These are phyloP conservation scores for Sander vitreus DNA, from an alignment of 2,113 vertebrate species.

Conservation along the genomic window DNA sequence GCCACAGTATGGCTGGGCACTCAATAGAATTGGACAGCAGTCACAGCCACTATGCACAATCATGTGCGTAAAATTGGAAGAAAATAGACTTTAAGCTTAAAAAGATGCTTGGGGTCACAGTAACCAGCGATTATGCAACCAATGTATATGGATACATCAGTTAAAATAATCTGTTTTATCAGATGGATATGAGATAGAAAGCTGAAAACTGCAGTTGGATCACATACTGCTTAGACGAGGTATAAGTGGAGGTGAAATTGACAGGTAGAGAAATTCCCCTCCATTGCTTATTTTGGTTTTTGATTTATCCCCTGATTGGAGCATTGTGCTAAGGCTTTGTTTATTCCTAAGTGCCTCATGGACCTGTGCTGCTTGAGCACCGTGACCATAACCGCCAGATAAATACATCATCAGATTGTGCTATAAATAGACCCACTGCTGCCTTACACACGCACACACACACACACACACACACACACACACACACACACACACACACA, in stretches of 20 bases:
- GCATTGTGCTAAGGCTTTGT: slow-evolving; percentile 41
- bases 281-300: slow-evolving; percentile 18
- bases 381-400: slow-evolving; percentile 54
- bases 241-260: slow-evolving; percentile 22
- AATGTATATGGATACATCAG: background rate
- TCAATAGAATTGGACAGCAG: background rate
- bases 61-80: background rate
- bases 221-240: background rate
- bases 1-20: background rate
- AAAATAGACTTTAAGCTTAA: background rate
- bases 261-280: slow-evolving; percentile 26
- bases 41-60: background rate
- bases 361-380: slow-evolving; percentile 43
- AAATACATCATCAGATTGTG: slow-evolving; percentile 55
- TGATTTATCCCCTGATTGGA: slow-evolving; percentile 44
- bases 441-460: slow-evolving; percentile 9
- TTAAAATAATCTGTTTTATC: background rate
- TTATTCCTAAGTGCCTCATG: slow-evolving; percentile 40
- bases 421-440: slow-evolving; percentile 69
- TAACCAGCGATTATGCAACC: background rate
- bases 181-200: background rate
- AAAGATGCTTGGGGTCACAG: background rate
- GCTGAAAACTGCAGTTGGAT: background rate
- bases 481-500: background rate
- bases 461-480: background rate